Conservation (phyloP, 1,140 invertebrate species). For the Neotoxoptera formosana region DNA sequence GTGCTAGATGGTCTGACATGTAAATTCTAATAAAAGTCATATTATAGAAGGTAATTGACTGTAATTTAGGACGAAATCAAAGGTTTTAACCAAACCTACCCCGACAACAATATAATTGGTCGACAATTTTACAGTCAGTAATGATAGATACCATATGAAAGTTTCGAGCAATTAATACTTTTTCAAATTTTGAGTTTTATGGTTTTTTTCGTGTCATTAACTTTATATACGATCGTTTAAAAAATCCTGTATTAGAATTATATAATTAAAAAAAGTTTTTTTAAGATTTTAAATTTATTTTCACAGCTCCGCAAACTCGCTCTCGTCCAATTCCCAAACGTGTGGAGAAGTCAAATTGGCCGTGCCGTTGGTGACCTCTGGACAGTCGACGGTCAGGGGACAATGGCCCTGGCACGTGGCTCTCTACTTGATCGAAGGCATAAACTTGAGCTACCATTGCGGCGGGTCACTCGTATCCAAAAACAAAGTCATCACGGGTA, state of each 20-base stretch:
- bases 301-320: not conserved
- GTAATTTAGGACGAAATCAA: too few relatives aligned
- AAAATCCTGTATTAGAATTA: not conserved
- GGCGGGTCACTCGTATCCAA: conserved; percentile 62
- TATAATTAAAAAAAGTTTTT: not conserved
- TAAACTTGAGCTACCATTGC: conserved; percentile 62
- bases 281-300: not conserved
- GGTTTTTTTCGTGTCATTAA: not conserved
- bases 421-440: conserved; percentile 66
- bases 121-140: not conserved
- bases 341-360: conserved; percentile 59
- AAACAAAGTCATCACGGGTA: conserved; percentile 62
- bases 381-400: conserved; percentile 66
- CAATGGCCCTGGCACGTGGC: conserved; percentile 70
- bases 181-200: not conserved
- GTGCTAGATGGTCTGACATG: not conserved
- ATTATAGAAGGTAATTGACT: too few relatives aligned
- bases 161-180: not conserved
- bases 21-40: too few relatives aligned
- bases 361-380: conserved; percentile 66
- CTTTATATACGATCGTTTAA: too few relatives aligned
- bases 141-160: too few relatives aligned
- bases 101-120: not conserved
- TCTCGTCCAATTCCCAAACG: not conserved
- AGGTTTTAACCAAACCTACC: too few relatives aligned